A percentile compares a stretch with the other conserved stretches of the same genome.
Evolutionary conservation across 2,888 invertebrate genomes (phyloP).

Genomic region (Epirrhoe tristata): DNA sequence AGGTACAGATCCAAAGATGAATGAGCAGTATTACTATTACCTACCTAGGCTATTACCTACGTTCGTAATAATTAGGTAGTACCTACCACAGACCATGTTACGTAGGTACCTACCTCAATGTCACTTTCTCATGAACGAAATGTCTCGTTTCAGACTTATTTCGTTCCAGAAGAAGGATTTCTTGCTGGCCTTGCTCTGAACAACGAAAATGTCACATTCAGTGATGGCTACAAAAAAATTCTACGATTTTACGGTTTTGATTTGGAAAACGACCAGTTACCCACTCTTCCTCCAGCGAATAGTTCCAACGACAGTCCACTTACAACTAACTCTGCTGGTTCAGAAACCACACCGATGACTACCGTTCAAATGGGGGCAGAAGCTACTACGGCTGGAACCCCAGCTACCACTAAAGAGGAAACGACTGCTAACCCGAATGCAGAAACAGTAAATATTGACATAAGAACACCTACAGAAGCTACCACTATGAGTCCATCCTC

Average conservation of each 20-base stretch:
- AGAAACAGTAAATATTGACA: constrained; percentile 61
- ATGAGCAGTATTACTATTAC: no score
- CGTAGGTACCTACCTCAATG: no score
- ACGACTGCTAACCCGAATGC: constrained; percentile 65
- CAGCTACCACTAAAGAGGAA: constrained; percentile 59
- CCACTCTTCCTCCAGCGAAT: constrained; percentile 57
- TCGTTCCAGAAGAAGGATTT: constrained; percentile 93
- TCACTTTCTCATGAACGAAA: not conserved
- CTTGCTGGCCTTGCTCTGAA: constrained; percentile 92
- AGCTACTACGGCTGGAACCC: constrained; percentile 51
- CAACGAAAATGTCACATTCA: constrained; percentile 91
- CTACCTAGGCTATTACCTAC: no score
- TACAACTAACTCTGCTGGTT: constrained; percentile 38
- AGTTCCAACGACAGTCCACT: constrained; percentile 52
- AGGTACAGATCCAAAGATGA: no score
- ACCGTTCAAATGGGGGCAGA: constrained; percentile 48
- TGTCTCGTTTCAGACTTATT: constrained; percentile 88
- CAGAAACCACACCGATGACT: constrained; percentile 39
- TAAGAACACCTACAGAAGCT: constrained; percentile 53
- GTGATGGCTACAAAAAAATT: constrained; percentile 89
- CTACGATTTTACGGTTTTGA: constrained; percentile 93
- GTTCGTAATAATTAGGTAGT: no score
- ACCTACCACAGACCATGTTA: no score
- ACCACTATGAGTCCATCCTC: constrained; percentile 55
- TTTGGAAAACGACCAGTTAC: constrained; percentile 80